phyloP scores from a whole-genome alignment of 2,797 vertebrate species.

The Anomalospiza imberbis region DNA sequence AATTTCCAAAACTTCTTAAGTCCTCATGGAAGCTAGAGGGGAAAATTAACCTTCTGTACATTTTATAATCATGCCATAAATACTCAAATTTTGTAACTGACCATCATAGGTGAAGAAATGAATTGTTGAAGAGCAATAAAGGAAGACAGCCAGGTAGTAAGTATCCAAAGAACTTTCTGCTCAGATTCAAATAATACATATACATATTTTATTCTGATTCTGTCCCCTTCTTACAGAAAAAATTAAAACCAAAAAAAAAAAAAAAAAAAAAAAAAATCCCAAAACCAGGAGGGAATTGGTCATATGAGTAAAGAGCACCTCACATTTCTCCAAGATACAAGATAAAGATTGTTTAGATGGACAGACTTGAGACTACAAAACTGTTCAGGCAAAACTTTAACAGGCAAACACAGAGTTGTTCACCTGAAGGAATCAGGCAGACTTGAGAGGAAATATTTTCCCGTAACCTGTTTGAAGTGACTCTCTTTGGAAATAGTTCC shows the following conservation, averaged over 20 bases:
- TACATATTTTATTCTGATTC: neutral
- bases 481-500: neutral
- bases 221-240: neutral
- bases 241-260: neutral
- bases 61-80: neutral
- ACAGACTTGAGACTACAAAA: neutral
- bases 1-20: neutral
- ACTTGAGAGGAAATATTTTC: neutral
- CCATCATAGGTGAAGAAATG: neutral
- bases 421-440: neutral
- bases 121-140: neutral
- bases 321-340: rapidly evolving
- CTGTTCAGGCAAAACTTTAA: neutral
- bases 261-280: neutral
- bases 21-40: neutral
- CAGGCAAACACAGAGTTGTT: neutral
- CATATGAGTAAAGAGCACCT: neutral
- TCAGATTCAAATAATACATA: neutral
- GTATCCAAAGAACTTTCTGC: neutral
- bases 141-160: neutral
- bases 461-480: neutral
- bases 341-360: neutral
- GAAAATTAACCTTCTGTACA: neutral
- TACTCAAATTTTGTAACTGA: neutral
- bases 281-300: neutral